These are phyloP conservation scores for Pachyramphus minor DNA, from an alignment of 2,113 vertebrate genomes.

Conservation along the genomic window DNA sequence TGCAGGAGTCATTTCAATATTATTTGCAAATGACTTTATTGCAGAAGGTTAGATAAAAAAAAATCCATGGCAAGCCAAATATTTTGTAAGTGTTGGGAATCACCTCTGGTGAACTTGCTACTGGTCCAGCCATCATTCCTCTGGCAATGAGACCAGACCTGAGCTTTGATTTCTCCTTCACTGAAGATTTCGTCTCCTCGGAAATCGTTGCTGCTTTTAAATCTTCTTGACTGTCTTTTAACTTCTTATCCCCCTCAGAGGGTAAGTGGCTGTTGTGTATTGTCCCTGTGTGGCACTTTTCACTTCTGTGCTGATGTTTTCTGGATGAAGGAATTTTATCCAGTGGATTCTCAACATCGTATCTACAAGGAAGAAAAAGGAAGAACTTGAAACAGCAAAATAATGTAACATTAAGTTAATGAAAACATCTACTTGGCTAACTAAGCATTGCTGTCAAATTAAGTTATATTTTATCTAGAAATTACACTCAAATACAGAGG, in stretches of 20 bases:
- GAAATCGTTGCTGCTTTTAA: not conserved
- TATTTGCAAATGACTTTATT: not conserved
- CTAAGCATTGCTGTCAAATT: not conserved
- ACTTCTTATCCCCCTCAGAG: conserved; percentile 46
- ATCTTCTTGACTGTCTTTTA: not conserved
- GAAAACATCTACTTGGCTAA: not conserved
- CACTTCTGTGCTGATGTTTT: conserved; percentile 34
- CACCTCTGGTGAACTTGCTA: conserved; percentile 76
- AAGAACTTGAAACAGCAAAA: not conserved
- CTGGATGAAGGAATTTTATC: conserved; percentile 38
- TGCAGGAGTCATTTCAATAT: not conserved
- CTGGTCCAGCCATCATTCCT: conserved; percentile 84
- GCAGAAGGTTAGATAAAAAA: not conserved
- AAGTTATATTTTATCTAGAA: not conserved
- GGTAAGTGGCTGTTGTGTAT: not conserved
- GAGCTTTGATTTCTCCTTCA: conserved; percentile 66
- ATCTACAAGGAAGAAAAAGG: conserved; percentile 53
- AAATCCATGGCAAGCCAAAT: not conserved
- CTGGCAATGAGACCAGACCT: conserved; percentile 74
- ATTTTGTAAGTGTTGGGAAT: not conserved
- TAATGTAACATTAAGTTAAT: not conserved
- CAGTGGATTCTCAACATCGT: not conserved
- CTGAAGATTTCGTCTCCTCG: conserved; percentile 51
- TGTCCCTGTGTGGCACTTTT: not conserved
- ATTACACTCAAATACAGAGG: not conserved